These are phyloP conservation scores for Panagrolaimus sp. DNA, from an alignment of 1,140 invertebrate genomes.

Conservation along the genomic window DNA sequence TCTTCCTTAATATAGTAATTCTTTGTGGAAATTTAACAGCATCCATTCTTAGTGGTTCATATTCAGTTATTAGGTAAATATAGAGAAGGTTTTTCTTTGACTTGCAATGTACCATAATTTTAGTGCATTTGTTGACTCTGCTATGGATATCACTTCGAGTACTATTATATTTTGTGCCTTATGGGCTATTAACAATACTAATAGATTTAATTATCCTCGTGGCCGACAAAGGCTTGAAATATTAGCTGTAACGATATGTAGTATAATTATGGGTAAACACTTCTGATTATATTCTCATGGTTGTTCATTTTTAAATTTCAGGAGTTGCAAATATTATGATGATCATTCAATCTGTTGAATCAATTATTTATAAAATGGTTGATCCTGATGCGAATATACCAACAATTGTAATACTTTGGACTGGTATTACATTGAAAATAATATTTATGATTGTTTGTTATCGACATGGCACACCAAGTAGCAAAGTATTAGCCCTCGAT, in stretches of 20 bases:
- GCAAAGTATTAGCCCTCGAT: slow-evolving; percentile 33
- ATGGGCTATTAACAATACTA: slow-evolving; percentile 46
- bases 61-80: slow-evolving; percentile 43
- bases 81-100: not conserved
- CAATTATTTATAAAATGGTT: slow-evolving; percentile 38
- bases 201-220: slow-evolving; percentile 42
- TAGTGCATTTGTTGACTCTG: slow-evolving; percentile 43
- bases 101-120: too few species aligned
- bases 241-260: slow-evolving; percentile 34
- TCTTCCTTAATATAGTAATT: slow-evolving; percentile 36
- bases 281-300: too few species aligned
- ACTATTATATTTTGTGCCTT: slow-evolving; percentile 23
- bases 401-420: slow-evolving; percentile 28
- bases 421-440: slow-evolving; percentile 37
- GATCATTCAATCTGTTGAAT: slow-evolving; percentile 33
- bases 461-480: slow-evolving; percentile 27
- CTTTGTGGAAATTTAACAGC: slow-evolving; percentile 36
- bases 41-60: slow-evolving; percentile 40
- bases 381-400: slow-evolving; percentile 38
- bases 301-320: too few species aligned
- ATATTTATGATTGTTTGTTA: slow-evolving; percentile 36
- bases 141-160: slow-evolving; percentile 33
- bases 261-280: slow-evolving; percentile 20
- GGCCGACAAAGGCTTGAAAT: slow-evolving; percentile 39
- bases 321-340: slow-evolving; percentile 30